Conservation (phyloP, 2,797 vertebrate genomes). For the Sarcoramphus papa region DNA sequence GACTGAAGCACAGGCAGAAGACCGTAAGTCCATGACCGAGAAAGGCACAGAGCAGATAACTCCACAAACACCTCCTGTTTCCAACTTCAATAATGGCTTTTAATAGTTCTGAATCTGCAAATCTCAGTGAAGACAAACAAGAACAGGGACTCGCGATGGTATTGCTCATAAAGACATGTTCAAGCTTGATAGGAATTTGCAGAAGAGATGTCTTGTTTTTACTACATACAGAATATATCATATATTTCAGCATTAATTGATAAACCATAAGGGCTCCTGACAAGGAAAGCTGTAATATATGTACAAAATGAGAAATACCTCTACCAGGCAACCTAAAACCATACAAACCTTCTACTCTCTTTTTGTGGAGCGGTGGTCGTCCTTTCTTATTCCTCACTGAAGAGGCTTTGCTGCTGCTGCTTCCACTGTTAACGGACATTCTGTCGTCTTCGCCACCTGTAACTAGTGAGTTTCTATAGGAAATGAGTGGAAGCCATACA, state of each 20-base stretch:
- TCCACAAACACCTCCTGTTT: neutral
- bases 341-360: constrained; percentile 80
- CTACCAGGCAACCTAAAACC: neutral
- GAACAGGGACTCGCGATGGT: neutral
- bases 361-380: constrained; percentile 91
- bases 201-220: neutral
- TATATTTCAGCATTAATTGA: neutral
- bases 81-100: neutral
- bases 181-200: neutral
- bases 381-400: constrained; percentile 97
- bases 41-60: neutral
- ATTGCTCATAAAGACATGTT: neutral
- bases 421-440: constrained; percentile 90
- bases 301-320: neutral
- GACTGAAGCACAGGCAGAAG: neutral
- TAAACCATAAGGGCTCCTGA: neutral
- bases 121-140: neutral
- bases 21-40: neutral
- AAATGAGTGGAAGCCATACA: constrained; percentile 97
- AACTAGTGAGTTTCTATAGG: constrained; percentile 95
- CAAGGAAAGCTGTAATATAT: neutral
- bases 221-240: neutral
- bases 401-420: constrained; percentile 93
- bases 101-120: neutral
- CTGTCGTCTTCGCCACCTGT: constrained; percentile 95